These are phyloP conservation scores for Siderastrea siderea DNA, from an alignment of 92 coral and sea anemone genomes.

Conservation along the genomic window DNA sequence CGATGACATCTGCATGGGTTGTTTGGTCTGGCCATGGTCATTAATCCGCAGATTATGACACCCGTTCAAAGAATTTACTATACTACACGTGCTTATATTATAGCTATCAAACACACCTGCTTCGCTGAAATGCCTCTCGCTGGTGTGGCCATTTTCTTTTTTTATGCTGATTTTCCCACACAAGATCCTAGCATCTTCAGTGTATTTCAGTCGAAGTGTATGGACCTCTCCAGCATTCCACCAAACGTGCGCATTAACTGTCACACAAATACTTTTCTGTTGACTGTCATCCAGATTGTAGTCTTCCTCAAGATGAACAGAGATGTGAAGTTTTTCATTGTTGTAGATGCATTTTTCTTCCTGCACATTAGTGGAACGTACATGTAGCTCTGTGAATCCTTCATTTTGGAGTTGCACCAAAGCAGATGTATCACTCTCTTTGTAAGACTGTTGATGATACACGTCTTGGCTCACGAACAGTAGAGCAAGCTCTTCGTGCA, in stretches of 20 bases:
- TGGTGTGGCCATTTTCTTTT: constrained; percentile 1
- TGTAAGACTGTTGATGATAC: constrained; percentile 5
- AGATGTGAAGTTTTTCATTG: constrained; percentile 7
- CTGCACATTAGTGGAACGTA: not conserved
- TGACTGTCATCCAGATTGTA: not conserved
- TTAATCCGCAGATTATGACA: no score
- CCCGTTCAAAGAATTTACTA: no score
- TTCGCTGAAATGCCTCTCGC: not conserved
- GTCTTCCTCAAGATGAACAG: constrained; percentile 27
- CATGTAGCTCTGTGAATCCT: not conserved
- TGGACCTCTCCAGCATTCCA: not conserved
- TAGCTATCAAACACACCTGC: not conserved
- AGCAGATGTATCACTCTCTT: not conserved
- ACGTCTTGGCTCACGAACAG: constrained; percentile 17
- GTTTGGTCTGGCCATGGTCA: no score
- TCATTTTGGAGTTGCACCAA: not conserved
- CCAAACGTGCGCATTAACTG: not conserved
- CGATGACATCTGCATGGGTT: no score
- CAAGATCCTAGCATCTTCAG: not conserved
- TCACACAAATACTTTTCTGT: not conserved
- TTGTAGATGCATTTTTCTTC: constrained; percentile 5
- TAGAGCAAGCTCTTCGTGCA: not conserved
- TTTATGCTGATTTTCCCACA: constrained; percentile 2
- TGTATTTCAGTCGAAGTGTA: not conserved
- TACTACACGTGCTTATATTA: no score